phyloP scores from a whole-genome alignment of 1,140 invertebrate genomes.

The Nebria ingens region DNA sequence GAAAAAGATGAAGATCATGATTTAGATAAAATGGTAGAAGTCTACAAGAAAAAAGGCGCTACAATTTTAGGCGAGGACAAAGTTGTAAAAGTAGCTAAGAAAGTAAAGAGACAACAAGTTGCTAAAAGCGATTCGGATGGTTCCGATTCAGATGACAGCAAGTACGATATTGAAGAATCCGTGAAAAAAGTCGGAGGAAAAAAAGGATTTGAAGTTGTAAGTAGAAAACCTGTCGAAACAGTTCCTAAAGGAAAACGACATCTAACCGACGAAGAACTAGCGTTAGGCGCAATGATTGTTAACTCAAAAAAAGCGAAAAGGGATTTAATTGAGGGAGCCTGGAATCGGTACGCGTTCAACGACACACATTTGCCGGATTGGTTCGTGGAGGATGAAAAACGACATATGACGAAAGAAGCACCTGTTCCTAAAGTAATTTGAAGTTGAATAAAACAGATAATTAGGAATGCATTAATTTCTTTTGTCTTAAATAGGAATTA shows the following conservation, averaged over 20 bases:
- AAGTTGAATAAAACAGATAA: neutral
- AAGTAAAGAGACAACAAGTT: constrained; percentile 22
- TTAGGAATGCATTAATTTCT: constrained; percentile 7
- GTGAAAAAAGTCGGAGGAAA: constrained; percentile 32
- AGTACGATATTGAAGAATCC: constrained; percentile 49
- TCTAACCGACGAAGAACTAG: constrained; percentile 76
- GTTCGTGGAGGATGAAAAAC: constrained; percentile 91
- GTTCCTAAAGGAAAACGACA: constrained; percentile 59
- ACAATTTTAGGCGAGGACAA: constrained; percentile 25
- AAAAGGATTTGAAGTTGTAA: constrained; percentile 57
- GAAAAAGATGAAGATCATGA: constrained; percentile 80
- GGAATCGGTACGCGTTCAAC: constrained; percentile 84
- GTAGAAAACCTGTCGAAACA: too few species aligned
- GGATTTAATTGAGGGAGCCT: constrained; percentile 77
- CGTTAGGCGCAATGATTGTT: constrained; percentile 74
- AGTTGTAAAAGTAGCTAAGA: constrained; percentile 17
- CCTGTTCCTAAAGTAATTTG: constrained; percentile 62
- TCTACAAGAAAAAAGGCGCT: constrained; percentile 61
- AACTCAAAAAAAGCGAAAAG: constrained; percentile 76
- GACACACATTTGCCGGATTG: constrained; percentile 89
- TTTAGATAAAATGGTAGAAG: constrained; percentile 65
- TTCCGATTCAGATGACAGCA: constrained; percentile 40
- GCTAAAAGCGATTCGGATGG: constrained; percentile 37
- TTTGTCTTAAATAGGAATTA: constrained; percentile 43
- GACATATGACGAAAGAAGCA: constrained; percentile 70